A percentile compares a stretch with the other conserved stretches of the same genome.
Evolutionary conservation across 2,113 vertebrate species (phyloP).

Genomic region (Embiotoca jacksoni): DNA sequence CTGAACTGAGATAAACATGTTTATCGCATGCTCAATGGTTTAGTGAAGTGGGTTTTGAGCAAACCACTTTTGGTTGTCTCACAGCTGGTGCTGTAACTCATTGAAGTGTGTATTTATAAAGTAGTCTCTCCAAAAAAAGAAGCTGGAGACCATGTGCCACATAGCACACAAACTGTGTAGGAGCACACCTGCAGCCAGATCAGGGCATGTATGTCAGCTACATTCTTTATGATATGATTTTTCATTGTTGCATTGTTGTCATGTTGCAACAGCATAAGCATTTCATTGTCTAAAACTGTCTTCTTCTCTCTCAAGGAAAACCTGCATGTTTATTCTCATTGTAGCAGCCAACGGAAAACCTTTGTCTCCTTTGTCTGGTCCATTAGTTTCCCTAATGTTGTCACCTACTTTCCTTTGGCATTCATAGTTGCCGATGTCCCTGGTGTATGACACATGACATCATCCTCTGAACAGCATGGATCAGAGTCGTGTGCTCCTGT

Average conservation of each 20-base stretch:
- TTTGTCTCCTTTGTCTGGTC: too few species aligned
- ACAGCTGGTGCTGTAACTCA: slow-evolving; percentile 83
- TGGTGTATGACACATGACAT: too few species aligned
- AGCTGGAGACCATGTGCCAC: slow-evolving; percentile 48
- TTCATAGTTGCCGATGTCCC: too few species aligned
- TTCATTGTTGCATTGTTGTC: slow-evolving; percentile 4
- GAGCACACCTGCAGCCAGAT: background rate
- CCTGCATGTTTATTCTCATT: too few species aligned
- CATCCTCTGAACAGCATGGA: background rate
- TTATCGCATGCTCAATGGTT: slow-evolving; percentile 14
- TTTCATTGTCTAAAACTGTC: too few species aligned
- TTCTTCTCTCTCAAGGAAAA: too few species aligned
- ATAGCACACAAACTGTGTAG: slow-evolving; percentile 27
- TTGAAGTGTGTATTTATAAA: slow-evolving; percentile 80
- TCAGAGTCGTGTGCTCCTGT: too few species aligned
- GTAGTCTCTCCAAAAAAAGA: slow-evolving; percentile 76
- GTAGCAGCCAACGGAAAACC: too few species aligned
- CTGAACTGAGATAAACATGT: slow-evolving; percentile 15
- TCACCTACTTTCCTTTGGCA: too few species aligned
- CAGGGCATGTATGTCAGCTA: background rate
- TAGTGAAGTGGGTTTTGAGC: slow-evolving; percentile 29
- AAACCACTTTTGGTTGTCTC: slow-evolving; percentile 29
- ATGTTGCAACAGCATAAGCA: background rate
- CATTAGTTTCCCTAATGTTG: too few species aligned
- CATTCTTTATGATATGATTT: background rate